Conservation (phyloP, 2,797 vertebrate genomes). For the Silurus aristotelis region DNA sequence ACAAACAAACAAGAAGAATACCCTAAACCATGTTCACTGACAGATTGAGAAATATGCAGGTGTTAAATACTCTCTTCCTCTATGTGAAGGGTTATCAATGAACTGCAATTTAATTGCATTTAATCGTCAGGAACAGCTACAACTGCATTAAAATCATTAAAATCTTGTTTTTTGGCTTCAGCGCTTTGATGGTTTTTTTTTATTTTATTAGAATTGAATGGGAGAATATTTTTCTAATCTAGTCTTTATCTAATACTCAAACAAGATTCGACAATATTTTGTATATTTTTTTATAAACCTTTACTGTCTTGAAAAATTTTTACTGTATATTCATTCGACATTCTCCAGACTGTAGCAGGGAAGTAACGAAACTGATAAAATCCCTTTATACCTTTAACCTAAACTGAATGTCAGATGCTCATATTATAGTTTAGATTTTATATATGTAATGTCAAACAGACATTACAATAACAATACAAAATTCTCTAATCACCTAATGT, state of each 20-base stretch:
- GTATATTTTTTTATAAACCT: neutral
- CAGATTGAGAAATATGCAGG: neutral
- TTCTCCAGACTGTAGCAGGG: neutral
- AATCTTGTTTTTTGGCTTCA: neutral
- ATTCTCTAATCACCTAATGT: slow-evolving; percentile 18
- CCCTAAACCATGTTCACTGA: too few relatives aligned
- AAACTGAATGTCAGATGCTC: neutral
- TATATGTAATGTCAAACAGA: neutral
- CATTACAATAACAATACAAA: slow-evolving; percentile 11
- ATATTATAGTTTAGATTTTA: neutral
- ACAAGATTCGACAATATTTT: neutral
- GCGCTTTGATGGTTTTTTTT: too few relatives aligned
- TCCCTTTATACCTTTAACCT: neutral
- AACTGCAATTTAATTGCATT: neutral
- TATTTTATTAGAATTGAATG: too few relatives aligned
- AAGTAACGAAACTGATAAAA: neutral
- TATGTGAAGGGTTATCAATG: neutral
- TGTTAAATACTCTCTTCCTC: neutral
- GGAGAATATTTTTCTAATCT: too few relatives aligned
- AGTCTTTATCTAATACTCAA: neutral
- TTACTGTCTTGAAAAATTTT: neutral
- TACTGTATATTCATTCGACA: neutral
- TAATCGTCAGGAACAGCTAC: neutral
- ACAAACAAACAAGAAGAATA: neutral
- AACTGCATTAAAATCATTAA: neutral